These are phyloP conservation scores for Cynoglossus semilaevis DNA, from an alignment of 2,113 vertebrate species.

Conservation along the genomic window DNA sequence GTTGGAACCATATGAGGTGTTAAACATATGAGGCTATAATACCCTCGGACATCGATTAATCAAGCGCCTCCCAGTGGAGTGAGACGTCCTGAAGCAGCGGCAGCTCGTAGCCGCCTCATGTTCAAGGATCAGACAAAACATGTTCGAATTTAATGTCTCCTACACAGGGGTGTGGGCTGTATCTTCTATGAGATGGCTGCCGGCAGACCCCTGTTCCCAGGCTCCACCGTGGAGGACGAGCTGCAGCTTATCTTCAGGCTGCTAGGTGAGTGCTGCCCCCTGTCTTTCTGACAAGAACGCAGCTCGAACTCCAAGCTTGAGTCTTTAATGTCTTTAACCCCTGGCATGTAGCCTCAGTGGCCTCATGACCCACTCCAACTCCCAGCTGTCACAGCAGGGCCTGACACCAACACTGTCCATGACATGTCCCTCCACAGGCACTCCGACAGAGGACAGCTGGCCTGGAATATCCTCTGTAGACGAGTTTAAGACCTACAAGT, in stretches of 20 bases:
- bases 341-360: slow-evolving; percentile 40
- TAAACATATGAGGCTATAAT: too few species aligned
- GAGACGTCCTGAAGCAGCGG: too few species aligned
- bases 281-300: slow-evolving; percentile 43
- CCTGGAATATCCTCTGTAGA: slow-evolving; percentile 89
- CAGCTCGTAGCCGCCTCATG: too few species aligned
- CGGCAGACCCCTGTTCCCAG: slow-evolving; percentile 93
- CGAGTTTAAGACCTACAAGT: slow-evolving; percentile 94
- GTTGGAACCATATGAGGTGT: too few species aligned
- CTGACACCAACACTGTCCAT: slow-evolving; percentile 27
- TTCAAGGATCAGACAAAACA: too few species aligned
- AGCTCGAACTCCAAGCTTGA: slow-evolving; percentile 16
- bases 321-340: slow-evolving; percentile 50
- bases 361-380: slow-evolving; percentile 9
- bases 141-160: too few species aligned
- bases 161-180: slow-evolving; percentile 89
- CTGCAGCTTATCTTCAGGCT: slow-evolving; percentile 95
- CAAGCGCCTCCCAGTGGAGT: too few species aligned
- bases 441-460: slow-evolving; percentile 92
- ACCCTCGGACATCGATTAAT: too few species aligned
- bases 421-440: slow-evolving; percentile 77
- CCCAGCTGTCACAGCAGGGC: slow-evolving; percentile 40
- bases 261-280: slow-evolving; percentile 82
- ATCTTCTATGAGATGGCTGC: slow-evolving; percentile 98
- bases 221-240: slow-evolving; percentile 94